Percentiles rank a stretch among this genome's conserved stretches.
phyloP scores from a whole-genome alignment of 1,140 invertebrate species.

The Drosophila kohkoa region DNA sequence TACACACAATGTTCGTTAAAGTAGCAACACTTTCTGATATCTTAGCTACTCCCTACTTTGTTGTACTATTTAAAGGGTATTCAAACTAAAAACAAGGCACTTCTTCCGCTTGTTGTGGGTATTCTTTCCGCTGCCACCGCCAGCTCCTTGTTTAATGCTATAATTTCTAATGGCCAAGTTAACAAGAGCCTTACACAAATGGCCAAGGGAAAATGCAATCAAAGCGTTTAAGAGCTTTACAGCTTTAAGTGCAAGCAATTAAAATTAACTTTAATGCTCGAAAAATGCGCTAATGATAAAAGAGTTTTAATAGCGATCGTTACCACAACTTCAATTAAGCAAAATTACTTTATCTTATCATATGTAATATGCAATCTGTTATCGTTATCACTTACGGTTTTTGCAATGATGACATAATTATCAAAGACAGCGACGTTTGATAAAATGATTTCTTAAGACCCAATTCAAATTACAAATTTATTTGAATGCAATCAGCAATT shows the following conservation, averaged over 20 bases:
- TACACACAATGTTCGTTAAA: no score
- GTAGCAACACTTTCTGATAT: no score
- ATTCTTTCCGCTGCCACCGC: conserved; percentile 1
- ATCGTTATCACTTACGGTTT: conserved; percentile 3
- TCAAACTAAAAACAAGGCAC: conserved; percentile 4
- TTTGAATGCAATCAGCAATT: not conserved
- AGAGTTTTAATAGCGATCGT: not conserved
- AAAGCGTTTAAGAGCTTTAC: conserved; percentile 27
- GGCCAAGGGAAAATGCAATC: conserved; percentile 49
- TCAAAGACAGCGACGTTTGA: conserved; percentile 17
- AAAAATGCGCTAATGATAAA: not conserved
- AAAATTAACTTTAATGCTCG: conserved; percentile 11
- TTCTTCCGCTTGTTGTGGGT: conserved; percentile 53
- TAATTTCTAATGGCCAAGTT: conserved; percentile 35
- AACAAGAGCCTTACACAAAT: conserved; percentile 61
- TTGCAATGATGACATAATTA: conserved; percentile 1
- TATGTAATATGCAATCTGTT: conserved; percentile 1
- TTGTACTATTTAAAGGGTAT: conserved; percentile 3
- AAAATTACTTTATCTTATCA: conserved; percentile 5
- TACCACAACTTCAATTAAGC: not conserved
- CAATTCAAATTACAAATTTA: not conserved
- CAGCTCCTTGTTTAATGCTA: not conserved
- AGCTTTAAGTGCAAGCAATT: conserved; percentile 9
- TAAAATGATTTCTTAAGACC: conserved; percentile 23
- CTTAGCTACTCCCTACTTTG: not conserved